phyloP scores from a whole-genome alignment of 2,888 invertebrate species.

The Eledone cirrhosa region DNA sequence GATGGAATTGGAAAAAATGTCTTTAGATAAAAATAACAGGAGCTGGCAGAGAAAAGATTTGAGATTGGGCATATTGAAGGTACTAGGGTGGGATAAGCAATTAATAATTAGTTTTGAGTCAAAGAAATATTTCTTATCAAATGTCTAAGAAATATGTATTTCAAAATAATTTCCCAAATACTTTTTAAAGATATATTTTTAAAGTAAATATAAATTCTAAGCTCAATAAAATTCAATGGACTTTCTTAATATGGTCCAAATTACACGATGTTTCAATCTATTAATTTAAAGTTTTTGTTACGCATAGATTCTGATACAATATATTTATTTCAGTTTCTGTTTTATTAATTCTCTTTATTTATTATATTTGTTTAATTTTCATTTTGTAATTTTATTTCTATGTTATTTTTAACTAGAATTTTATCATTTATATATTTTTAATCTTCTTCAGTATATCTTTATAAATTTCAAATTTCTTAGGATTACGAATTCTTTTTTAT shows the following conservation, averaged over 20 bases:
- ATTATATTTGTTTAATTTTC: neutral
- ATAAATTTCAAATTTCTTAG: neutral
- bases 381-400: neutral
- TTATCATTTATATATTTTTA: neutral
- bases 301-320: conserved; percentile 17
- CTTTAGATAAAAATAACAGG: no score
- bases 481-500: neutral
- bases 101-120: no score
- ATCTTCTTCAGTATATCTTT: neutral
- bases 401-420: neutral
- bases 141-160: no score
- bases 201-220: no score
- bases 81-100: no score
- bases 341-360: neutral
- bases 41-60: no score
- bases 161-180: no score
- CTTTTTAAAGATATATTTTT: no score
- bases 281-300: neutral
- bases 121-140: no score
- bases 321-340: neutral
- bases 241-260: conserved; percentile 5
- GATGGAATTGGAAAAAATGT: no score
- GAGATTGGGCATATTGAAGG: no score
- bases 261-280: conserved; percentile 3
- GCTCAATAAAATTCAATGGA: no score